Evolutionary conservation across 2,113 vertebrate species (phyloP), one percentile per base, ranked within the genome.

Genomic region (Natator depressus): DNA sequence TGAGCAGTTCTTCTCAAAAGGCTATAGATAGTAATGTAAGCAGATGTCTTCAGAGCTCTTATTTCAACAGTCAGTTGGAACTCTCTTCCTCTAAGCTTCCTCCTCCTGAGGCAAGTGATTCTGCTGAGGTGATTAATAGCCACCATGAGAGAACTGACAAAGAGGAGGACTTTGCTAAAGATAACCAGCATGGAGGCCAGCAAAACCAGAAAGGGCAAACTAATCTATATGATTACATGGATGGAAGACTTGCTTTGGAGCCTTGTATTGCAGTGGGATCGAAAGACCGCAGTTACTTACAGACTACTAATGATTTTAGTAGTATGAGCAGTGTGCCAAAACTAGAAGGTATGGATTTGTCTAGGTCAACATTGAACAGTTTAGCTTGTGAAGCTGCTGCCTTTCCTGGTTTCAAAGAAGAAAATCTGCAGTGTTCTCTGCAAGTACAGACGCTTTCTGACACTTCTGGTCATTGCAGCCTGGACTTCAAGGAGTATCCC

Each of bases 311-410:
- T 22, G 38, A 10, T 16, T 31, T 22, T 8, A n/a, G 35, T 11
- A 12, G 13, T 38, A 8, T 24, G 31, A 24, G 62, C 25, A 42
- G 46, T 25, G 31, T 38, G 35, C 8, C 7, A 12, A 3, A 4
- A 3, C n/a, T 12, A 7, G 25, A 19, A 12, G 35, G 3, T 0
- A 6, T 27, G 50, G 13, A 20, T 24, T 49, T 35, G 14, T 13
- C 50, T 29, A 20, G 22, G 29, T 14, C 31, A 10, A 3, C 25
- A 12, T 6, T 62, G 13, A 16, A 9, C 42, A 6, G 20, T n/a
- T 27, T 35, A 46, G 38, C 62, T n/a, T 24, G 17, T 17, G 47
- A 27, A 2, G 19, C 13, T 20, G 29, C 27, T 11, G 12, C 6
- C 17, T 50, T 55, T 51, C 53, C 5, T 14, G 6, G 5, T 5